A percentile compares a stretch with the other conserved stretches of the same genome.
Conservation (phyloP, 2,888 invertebrate species). For the Salticus scenicus region DNA sequence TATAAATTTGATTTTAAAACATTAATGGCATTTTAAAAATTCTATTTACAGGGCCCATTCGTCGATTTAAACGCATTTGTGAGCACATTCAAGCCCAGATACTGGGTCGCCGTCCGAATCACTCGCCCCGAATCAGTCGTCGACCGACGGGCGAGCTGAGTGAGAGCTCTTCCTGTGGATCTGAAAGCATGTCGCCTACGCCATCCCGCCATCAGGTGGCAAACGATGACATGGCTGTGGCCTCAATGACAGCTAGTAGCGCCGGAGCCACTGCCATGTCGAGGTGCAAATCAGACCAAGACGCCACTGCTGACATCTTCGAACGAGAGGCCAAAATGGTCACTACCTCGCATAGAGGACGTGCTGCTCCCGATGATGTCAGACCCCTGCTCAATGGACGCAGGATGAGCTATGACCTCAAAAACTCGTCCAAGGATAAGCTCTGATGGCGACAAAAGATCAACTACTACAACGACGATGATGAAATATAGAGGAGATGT, state of each 20-base stretch:
- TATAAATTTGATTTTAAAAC: no score
- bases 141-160: constrained; percentile 81
- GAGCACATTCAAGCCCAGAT: constrained; percentile 95
- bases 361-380: constrained; percentile 43
- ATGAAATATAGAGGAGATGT: constrained; percentile 5
- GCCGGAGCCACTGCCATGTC: constrained; percentile 69
- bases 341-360: constrained; percentile 58
- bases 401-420: constrained; percentile 71
- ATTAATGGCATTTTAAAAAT: no score
- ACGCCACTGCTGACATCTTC: constrained; percentile 71
- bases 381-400: constrained; percentile 70
- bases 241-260: constrained; percentile 56
- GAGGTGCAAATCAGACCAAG: constrained; percentile 73
- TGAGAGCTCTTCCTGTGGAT: constrained; percentile 83
- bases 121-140: constrained; percentile 76
- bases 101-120: constrained; percentile 77
- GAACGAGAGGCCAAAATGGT: constrained; percentile 71
- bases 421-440: constrained; percentile 64
- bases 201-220: constrained; percentile 72
- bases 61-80: constrained; percentile 94
- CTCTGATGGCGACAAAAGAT: constrained; percentile 45
- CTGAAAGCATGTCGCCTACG: constrained; percentile 79
- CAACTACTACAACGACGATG: constrained; percentile 1
- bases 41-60: constrained; percentile 89
- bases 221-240: constrained; percentile 70